Conservation (phyloP, 2,888 invertebrate genomes). For the Microctonus hyperodae region DNA sequence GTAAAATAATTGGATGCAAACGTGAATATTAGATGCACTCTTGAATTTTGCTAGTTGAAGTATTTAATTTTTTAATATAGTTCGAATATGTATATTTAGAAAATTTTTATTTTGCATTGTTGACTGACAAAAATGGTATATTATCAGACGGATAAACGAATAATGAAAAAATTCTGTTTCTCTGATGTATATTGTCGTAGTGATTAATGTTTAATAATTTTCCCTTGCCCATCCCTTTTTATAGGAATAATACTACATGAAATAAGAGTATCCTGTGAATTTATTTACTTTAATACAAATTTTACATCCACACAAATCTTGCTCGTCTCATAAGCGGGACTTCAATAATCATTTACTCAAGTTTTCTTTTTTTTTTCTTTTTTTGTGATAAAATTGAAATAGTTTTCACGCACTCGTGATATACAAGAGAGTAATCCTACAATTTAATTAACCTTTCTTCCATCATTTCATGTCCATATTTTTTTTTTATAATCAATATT, state of each 20-base stretch:
- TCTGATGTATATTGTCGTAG: not conserved
- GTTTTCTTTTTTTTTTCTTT: slow-evolving; percentile 20
- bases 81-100: not conserved
- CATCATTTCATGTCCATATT: slow-evolving; percentile 5
- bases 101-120: not conserved
- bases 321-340: slow-evolving; percentile 48
- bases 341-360: slow-evolving; percentile 36
- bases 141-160: not conserved
- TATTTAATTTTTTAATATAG: not conserved
- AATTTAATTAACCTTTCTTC: slow-evolving; percentile 26
- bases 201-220: not conserved
- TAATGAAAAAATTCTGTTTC: too few relatives aligned
- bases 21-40: not conserved
- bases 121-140: not conserved
- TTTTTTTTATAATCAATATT: slow-evolving; percentile 13
- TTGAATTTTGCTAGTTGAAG: not conserved
- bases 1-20: not conserved
- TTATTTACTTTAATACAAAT: slow-evolving; percentile 62
- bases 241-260: slow-evolving; percentile 28
- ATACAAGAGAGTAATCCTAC: slow-evolving; percentile 40
- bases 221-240: slow-evolving; percentile 1
- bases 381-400: slow-evolving; percentile 30
- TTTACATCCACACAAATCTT: slow-evolving; percentile 59
- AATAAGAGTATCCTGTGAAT: slow-evolving; percentile 54
- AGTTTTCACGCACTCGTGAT: slow-evolving; percentile 39